Evolutionary conservation across 2,113 vertebrate species (phyloP), one percentile per base, ranked within the genome.

Genomic region (Polypterus senegalus): DNA sequence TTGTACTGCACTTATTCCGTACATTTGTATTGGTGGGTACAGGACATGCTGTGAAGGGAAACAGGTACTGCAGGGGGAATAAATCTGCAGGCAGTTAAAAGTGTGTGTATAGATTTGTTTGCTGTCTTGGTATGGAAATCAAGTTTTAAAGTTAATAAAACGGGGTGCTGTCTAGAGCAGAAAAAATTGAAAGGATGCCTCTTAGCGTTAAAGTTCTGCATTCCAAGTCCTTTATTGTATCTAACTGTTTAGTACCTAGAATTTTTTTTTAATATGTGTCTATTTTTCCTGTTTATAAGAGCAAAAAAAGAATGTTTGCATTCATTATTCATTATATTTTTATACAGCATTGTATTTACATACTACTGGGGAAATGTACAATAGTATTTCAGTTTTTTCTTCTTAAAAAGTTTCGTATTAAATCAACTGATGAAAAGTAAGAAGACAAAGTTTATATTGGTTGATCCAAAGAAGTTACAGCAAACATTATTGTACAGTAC

Each of bases 401-500:
- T 73, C 79, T 80, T 74, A 62, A 59, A 57, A 59, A 58, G 57
- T 78, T 81, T 83, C 80, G 83, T 76, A 82, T 83, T 75, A 77
- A 77, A 81, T 81, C 81, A 79, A 77, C 83, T 83, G 78, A 81
- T 83, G 81, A 78, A 72, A 76, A 83, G 80, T 81, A 75, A 75
- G 78, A 79, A 80, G 77, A 82, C 81, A 86, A 81, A 85, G 80
- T 78, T 82, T 85, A 79, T 83, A 85, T 87, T 86, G 86, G 83
- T 86, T 83, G 85, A 87, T 85, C 86, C 86, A 88, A 88, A 88
- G 86, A 88, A 80, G 82, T 80, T 83, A 83, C 81, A 80, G 76
- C 82, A 85, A 77, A 86, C 81, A 77, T 80, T 84, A 81, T 83
- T 86, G 83, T 88, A 88, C 85, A 88, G 82, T 79, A 73, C 76